Base-by-base conservation (phyloP, 2,888 invertebrate species). In the Catocala fraxini region DNA sequence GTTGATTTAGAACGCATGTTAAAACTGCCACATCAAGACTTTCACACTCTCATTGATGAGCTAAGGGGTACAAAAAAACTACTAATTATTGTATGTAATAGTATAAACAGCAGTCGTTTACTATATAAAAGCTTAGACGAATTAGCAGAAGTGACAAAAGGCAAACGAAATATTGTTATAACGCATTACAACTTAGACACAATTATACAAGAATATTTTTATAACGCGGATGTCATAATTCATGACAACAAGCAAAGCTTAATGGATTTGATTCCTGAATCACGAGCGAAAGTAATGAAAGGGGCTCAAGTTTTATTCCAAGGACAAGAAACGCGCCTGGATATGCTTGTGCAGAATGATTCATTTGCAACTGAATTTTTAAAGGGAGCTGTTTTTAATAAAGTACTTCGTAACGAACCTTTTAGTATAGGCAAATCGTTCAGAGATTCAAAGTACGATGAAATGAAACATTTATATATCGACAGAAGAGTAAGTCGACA, bases 401-500 rank as follows among this genome's bases (percentile, higher is more conserved):
- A 52, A 65, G 49, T 69, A 13, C 12, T 70, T 1, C 13, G 0
- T 7, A 25, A 51, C 6, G 55, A 73, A 45, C 45, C 33, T 25
- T 33, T 75, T 54, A 10, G 1, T 13, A 6, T 73, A 9, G 63
- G 75, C 0, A 47, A 51, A 49, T 35, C 25, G 3, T 41, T 57
- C 2, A 39, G 34, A 0, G 52, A 47, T 39, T 6, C 15, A 46
- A 64, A 15, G 12, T 76, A 68, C 34, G 58, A 75, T 10, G 58
- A 68, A 33, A 70, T 66, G 0, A 66, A 62, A 55, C 43, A 65
- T 41, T 56, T 64, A 2, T 70, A 68, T 12, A n/a, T 75, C 6
- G 54, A 62, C 0, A 72, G 76, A 55, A 43, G 34, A 35, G 25
- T 59, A 0, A 39, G 43, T 53, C 11, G 33, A 13, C 12, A 25